phyloP scores from a whole-genome alignment of 2,113 vertebrate species.

The Xiphorhynchus elegans region DNA sequence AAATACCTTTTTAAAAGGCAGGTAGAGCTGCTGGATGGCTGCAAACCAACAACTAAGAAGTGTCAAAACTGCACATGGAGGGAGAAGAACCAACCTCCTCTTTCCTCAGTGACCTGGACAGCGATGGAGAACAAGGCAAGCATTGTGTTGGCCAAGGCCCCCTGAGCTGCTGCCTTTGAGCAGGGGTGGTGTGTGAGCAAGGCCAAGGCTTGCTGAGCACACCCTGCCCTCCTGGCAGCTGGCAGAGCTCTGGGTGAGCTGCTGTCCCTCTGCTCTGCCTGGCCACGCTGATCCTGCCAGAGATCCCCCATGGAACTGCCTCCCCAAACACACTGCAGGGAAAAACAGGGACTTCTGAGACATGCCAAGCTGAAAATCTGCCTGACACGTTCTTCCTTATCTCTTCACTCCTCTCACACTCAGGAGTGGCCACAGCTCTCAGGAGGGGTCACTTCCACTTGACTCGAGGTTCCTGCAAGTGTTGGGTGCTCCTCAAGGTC shows the following conservation, averaged over 20 bases:
- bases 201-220: neutral
- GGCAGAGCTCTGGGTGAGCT: neutral
- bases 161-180: neutral
- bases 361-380: no score
- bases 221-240: neutral
- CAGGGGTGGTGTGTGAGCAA: neutral
- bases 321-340: neutral
- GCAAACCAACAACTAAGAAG: neutral
- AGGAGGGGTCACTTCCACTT: fast-evolving
- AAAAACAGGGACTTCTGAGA: neutral
- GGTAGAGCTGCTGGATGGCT: neutral
- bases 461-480: neutral
- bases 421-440: neutral
- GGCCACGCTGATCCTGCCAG: no score
- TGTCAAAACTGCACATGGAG: fast-evolving
- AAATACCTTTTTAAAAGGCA: neutral
- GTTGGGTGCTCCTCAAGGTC: neutral
- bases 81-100: neutral
- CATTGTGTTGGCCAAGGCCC: fast-evolving
- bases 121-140: fast-evolving
- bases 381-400: neutral
- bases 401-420: neutral
- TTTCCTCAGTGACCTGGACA: neutral
- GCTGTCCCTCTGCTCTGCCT: neutral
- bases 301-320: neutral